Conservation (phyloP, 2,797 vertebrate genomes). For the Limosa lapponica region DNA sequence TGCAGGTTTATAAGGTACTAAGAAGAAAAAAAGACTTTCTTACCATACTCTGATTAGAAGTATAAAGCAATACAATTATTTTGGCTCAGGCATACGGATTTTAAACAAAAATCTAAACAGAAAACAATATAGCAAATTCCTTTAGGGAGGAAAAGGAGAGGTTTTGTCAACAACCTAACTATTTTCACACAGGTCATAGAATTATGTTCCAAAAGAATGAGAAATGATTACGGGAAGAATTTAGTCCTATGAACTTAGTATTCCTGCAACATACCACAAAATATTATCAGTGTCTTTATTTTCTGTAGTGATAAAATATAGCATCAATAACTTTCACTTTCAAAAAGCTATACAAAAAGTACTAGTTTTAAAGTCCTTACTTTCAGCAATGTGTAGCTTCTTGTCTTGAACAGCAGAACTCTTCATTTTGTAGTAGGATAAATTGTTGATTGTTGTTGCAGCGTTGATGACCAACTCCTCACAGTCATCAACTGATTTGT, state of each 20-base stretch:
- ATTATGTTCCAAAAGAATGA: neutral
- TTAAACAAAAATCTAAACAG: neutral
- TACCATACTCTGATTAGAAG: neutral
- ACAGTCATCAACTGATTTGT: slow-evolving; percentile 83
- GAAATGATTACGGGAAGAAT: neutral
- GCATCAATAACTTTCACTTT: neutral
- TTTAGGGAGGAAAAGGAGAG: neutral
- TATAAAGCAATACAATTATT: neutral
- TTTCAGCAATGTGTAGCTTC: slow-evolving; percentile 82
- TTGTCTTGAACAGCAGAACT: slow-evolving; percentile 79
- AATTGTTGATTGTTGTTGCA: slow-evolving; percentile 89
- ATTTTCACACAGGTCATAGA: neutral
- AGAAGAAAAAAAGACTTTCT: neutral
- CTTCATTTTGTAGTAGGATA: slow-evolving; percentile 89
- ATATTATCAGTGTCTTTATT: neutral
- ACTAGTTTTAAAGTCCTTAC: slow-evolving; percentile 78
- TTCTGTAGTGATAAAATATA: neutral
- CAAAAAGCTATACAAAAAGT: neutral
- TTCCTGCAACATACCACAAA: neutral
- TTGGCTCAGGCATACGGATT: neutral
- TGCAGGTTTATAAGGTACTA: neutral
- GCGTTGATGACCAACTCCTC: slow-evolving; percentile 90
- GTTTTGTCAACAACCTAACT: neutral
- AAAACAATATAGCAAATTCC: neutral
- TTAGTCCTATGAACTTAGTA: neutral